A percentile compares a stretch with the other conserved stretches of the same genome.
phyloP scores from a whole-genome alignment of 2,888 invertebrate genomes.

The Dasypogon diadema region DNA sequence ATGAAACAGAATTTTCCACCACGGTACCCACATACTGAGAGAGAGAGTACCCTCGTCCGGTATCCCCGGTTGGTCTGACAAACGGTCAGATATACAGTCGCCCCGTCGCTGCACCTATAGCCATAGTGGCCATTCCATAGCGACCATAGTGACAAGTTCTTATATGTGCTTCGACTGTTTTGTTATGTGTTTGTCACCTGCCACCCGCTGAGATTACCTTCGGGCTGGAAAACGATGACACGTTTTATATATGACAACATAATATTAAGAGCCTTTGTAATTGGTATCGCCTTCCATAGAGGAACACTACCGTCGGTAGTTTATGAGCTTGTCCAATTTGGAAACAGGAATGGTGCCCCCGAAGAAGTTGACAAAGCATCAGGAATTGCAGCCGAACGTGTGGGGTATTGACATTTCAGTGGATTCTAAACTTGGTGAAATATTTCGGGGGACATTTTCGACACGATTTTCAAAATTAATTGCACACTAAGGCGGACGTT shows the following conservation, averaged over 20 bases:
- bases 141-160: constrained; percentile 29
- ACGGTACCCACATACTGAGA: neutral
- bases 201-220: constrained; percentile 48
- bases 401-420: constrained; percentile 37
- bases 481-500: neutral
- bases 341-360: constrained; percentile 31
- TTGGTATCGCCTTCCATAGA: constrained; percentile 37
- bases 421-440: constrained; percentile 21
- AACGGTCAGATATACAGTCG: neutral
- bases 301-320: constrained; percentile 25
- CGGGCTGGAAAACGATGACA: constrained; percentile 42
- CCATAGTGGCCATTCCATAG: too few relatives aligned
- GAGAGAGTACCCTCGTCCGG: too few relatives aligned
- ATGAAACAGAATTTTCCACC: constrained; percentile 44
- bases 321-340: constrained; percentile 43
- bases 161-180: constrained; percentile 8
- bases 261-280: constrained; percentile 51
- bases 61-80: neutral
- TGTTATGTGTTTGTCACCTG: constrained; percentile 47
- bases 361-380: constrained; percentile 45
- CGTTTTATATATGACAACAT: constrained; percentile 53
- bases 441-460: constrained; percentile 14
- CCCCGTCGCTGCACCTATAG: too few relatives aligned
- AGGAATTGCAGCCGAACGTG: constrained; percentile 24
- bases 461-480: constrained; percentile 34